These are phyloP conservation scores for Macrochelys suwanniensis DNA, from an alignment of 2,797 vertebrate genomes.

Conservation along the genomic window DNA sequence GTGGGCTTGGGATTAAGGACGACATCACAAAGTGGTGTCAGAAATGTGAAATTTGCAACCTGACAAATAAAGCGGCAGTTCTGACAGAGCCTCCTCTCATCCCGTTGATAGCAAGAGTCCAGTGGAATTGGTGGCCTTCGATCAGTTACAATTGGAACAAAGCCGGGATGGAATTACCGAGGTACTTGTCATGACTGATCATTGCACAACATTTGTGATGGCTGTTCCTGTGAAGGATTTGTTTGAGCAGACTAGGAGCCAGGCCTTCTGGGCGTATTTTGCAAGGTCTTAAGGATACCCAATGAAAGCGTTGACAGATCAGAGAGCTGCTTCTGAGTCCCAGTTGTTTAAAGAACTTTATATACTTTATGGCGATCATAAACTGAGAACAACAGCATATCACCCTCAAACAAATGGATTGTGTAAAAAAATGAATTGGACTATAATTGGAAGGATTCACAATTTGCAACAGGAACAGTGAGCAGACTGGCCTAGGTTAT, in stretches of 20 bases:
- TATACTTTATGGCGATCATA: background rate
- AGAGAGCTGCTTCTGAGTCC: background rate
- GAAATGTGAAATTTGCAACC: background rate
- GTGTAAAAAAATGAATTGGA: background rate
- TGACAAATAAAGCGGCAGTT: background rate
- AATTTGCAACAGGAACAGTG: background rate
- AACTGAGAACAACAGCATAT: background rate
- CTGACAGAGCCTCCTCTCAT: background rate
- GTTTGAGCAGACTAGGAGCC: no score
- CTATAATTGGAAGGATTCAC: background rate
- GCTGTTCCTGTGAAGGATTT: background rate
- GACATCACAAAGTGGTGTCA: background rate
- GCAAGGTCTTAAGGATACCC: no score
- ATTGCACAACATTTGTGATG: background rate
- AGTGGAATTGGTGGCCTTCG: background rate
- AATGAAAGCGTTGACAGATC: background rate
- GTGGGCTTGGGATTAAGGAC: background rate
- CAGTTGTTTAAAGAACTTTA: background rate
- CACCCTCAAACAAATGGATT: background rate
- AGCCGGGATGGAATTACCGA: background rate
- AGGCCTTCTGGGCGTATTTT: no score
- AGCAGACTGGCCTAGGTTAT: background rate
- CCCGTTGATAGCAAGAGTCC: background rate
- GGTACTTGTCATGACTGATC: background rate
- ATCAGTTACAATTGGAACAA: background rate